phyloP scores from a whole-genome alignment of 2,113 vertebrate genomes.

The Pavo muticus region DNA sequence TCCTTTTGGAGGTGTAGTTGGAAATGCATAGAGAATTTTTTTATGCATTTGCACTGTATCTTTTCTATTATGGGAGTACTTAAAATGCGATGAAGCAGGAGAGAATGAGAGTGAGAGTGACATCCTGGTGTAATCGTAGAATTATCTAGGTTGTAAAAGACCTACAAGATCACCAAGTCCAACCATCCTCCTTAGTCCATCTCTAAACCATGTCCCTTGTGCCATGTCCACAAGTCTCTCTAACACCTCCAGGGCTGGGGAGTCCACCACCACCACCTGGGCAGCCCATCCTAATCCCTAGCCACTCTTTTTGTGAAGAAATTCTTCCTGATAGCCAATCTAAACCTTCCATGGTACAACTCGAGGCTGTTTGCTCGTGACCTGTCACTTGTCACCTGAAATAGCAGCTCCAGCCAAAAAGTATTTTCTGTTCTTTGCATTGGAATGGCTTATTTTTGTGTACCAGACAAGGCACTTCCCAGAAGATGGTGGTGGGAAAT shows the following conservation, averaged over 20 bases:
- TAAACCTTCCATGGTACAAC: background rate
- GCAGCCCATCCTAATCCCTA: background rate
- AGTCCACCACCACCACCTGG: background rate
- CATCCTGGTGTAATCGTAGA: background rate
- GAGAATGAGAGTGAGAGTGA: background rate
- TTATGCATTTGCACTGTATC: fast-evolving
- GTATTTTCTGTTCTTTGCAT: background rate
- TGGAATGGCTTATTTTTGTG: background rate
- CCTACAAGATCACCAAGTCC: background rate
- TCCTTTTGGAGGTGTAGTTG: background rate
- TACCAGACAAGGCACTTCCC: background rate
- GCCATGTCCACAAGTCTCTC: background rate
- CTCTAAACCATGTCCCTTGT: background rate
- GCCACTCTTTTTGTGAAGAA: background rate
- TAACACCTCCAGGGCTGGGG: background rate
- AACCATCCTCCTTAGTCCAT: background rate
- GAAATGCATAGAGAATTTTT: background rate
- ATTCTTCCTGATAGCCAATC: background rate
- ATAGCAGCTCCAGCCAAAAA: background rate
- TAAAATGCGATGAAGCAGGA: background rate
- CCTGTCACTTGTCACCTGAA: background rate
- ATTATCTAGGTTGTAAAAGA: background rate
- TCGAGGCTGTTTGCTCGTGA: background rate
- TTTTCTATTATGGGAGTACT: background rate
- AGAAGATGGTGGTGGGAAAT: background rate